Evolutionary conservation across 2,797 vertebrate genomes (phyloP).

Genomic region (Adrianichthys oophorus): DNA sequence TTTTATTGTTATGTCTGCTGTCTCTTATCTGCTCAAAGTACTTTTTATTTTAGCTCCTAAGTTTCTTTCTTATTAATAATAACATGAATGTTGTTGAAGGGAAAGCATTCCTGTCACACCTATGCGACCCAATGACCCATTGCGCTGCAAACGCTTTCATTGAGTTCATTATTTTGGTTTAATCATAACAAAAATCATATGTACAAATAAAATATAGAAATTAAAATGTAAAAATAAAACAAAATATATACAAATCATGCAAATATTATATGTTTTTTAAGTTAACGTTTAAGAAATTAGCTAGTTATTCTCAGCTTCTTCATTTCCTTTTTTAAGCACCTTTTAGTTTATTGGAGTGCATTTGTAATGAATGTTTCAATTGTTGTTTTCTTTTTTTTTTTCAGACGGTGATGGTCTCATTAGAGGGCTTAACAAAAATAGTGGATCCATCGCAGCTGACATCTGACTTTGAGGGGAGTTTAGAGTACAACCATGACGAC

Average conservation of each 20-base stretch:
- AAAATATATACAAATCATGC: not conserved
- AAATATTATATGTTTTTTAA: not conserved
- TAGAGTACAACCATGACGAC: conserved; percentile 97
- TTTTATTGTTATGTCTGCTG: conserved; percentile 12
- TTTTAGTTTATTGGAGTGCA: not conserved
- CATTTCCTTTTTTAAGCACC: not conserved
- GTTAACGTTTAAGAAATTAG: too few relatives aligned
- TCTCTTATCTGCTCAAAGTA: conserved; percentile 10
- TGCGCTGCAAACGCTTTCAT: conserved; percentile 31
- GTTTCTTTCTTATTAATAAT: conserved; percentile 47
- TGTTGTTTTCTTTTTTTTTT: not conserved
- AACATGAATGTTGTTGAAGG: conserved; percentile 39
- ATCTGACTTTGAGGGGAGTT: conserved; percentile 93
- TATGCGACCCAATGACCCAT: conserved; percentile 35
- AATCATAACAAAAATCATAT: not conserved
- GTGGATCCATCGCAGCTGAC: conserved; percentile 97
- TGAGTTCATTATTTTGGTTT: conserved; percentile 32
- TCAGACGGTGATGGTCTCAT: conserved; percentile 97
- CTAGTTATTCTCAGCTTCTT: not conserved
- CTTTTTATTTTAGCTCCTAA: conserved; percentile 36
- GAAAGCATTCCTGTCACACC: conserved; percentile 20
- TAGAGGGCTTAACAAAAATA: conserved; percentile 97
- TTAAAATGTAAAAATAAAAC: too few relatives aligned
- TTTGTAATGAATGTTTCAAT: not conserved
- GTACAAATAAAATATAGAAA: too few relatives aligned